Conservation (phyloP, 2,888 invertebrate genomes). For the Slavum lentiscoides region DNA sequence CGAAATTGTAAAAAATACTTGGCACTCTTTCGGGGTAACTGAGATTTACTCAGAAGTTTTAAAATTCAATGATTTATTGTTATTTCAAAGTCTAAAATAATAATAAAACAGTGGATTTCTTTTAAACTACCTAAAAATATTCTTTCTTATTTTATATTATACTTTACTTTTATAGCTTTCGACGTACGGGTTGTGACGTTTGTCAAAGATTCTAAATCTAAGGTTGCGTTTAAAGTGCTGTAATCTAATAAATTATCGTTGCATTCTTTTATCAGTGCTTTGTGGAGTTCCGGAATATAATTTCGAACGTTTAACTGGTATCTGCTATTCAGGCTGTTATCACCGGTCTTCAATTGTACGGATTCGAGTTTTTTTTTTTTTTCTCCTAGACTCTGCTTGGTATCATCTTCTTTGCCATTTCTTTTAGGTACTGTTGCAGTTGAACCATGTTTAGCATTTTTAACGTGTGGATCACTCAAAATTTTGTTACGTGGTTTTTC, state of each 20-base stretch:
- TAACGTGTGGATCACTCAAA: too few species aligned
- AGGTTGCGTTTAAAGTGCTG: neutral
- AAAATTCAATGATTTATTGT: neutral
- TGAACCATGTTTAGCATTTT: too few species aligned
- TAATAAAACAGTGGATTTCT: neutral
- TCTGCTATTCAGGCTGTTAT: neutral
- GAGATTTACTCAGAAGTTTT: neutral
- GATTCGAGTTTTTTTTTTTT: too few species aligned
- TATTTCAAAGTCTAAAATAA: neutral
- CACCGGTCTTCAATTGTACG: too few species aligned
- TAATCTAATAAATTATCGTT: conserved; percentile 3
- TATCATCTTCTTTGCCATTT: too few species aligned
- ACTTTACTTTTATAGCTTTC: neutral
- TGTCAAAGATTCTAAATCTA: neutral
- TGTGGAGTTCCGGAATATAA: neutral
- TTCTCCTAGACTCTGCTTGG: too few species aligned
- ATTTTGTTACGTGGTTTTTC: too few species aligned
- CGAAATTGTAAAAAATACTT: neutral
- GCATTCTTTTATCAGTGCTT: conserved; percentile 20
- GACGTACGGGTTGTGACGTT: neutral
- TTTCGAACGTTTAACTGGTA: conserved; percentile 8
- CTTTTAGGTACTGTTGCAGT: too few species aligned
- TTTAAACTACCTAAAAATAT: neutral
- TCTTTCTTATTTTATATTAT: neutral
- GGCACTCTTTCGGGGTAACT: neutral